Evolutionary conservation across 1,140 invertebrate species (phyloP), one percentile per base, ranked within the genome.

Genomic region (Zaprionus ornatus): DNA sequence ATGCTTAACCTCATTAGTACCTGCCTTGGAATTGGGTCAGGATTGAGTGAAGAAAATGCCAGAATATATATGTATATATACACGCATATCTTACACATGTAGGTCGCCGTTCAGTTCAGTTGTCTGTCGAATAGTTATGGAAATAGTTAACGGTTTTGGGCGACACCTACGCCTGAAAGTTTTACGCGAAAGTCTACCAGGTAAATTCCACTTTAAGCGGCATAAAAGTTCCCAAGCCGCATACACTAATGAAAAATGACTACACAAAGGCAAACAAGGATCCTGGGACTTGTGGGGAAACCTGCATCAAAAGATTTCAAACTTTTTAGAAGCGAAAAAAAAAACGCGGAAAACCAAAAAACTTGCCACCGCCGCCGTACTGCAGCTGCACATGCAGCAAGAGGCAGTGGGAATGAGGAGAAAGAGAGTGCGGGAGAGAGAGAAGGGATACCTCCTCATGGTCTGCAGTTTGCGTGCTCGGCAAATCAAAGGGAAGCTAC

Each of bases 291-390:
- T 61, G 48, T 3, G 29, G 21, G 21, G 21, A 55, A 42, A 17
- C 67, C 78, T 86, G 79, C 79, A 82, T 76, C 68, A 86, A 80
- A 87, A 77, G 84, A 82, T 79, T 60, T 54, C 42, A 67, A 55
- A 23, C 15, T 42, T 56, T 71, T 50, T 32, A 27, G n/a, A 3
- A 17, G 29, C 60, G 3, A 40, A 62, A 68, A 52, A 23, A 21
- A 59, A 64, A 42, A 27, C 37, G 2, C 37, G 60, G 12, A 25
- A 45, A 55, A 32, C 9, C 17, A 15, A 29, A n/a, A 21, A 62
- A 63, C 37, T 73, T 66, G 63, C 37, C n/a, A 23, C 23, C 48
- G 48, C 7, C 17, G 40, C 40, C 32, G 40, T n/a, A n/a, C 48
- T 67, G 65, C 66, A 68, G 35, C 50, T 52, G 62, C 57, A 52